Percentiles rank a stretch among this genome's conserved stretches.
Evolutionary conservation across 2,888 invertebrate species (phyloP).

Genomic region (Aphodius granarius): DNA sequence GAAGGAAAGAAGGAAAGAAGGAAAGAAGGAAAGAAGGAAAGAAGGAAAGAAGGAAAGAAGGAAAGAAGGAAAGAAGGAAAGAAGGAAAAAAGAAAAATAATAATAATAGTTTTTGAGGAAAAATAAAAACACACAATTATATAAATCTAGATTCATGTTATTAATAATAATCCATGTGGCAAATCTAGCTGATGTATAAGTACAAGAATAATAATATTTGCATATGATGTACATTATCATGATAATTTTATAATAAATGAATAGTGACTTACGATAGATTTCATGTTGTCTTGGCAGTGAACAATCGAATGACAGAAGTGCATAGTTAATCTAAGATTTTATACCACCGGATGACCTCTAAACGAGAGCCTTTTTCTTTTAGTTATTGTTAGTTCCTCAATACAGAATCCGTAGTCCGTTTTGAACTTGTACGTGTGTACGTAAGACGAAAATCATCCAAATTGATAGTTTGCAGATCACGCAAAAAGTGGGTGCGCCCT

Average conservation of each 20-base stretch:
- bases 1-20: no score
- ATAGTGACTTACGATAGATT: constrained; percentile 29
- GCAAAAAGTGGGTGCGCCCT: neutral
- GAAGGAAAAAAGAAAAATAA: no score
- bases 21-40: no score
- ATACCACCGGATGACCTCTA: constrained; percentile 34
- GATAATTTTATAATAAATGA: neutral
- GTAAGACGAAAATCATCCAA: constrained; percentile 8
- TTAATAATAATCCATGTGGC: no score
- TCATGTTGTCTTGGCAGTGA: constrained; percentile 32
- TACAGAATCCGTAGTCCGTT: neutral
- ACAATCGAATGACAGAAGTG: constrained; percentile 29
- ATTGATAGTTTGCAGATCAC: neutral
- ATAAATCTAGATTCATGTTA: no score
- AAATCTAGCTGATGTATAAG: no score
- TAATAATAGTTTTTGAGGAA: no score
- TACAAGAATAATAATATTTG: no score
- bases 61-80: no score
- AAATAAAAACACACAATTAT: no score
- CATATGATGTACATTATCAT: neutral
- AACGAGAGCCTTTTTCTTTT: constrained; percentile 6
- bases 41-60: no score
- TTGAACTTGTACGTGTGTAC: neutral
- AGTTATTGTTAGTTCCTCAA: constrained; percentile 1
- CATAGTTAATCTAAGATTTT: constrained; percentile 29